Evolutionary conservation across 2,888 invertebrate species (phyloP).

Genomic region (Prenolepis imparis): DNA sequence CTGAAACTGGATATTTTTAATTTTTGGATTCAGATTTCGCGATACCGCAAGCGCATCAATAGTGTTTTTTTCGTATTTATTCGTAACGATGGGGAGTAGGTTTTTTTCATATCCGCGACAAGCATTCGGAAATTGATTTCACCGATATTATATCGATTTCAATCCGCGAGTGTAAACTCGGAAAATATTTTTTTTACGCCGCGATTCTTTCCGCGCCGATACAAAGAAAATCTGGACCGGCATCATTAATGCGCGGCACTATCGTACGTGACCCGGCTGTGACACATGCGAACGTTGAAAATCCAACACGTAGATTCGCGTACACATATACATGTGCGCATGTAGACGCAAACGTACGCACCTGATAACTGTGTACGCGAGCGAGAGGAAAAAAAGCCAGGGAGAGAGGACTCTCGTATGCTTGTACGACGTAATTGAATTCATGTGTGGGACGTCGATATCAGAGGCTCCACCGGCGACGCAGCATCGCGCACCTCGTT

Average conservation of each 20-base stretch:
- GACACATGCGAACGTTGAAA: slow-evolving; percentile 62
- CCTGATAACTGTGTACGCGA: not conserved
- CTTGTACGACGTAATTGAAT: slow-evolving; percentile 66
- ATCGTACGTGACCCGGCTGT: slow-evolving; percentile 65
- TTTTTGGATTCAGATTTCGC: not conserved
- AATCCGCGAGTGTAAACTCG: slow-evolving; percentile 42
- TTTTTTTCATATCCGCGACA: not conserved
- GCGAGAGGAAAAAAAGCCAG: slow-evolving; percentile 42
- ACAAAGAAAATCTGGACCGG: slow-evolving; percentile 18
- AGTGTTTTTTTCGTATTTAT: slow-evolving; percentile 1
- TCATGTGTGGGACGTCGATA: slow-evolving; percentile 67
- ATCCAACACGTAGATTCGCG: slow-evolving; percentile 50
- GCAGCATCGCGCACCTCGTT: slow-evolving; percentile 60
- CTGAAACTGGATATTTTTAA: not conserved
- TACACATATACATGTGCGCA: not conserved
- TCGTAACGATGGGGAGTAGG: not conserved
- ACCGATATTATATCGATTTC: slow-evolving; percentile 23
- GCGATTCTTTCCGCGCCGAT: slow-evolving; percentile 36
- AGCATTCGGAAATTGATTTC: slow-evolving; percentile 33
- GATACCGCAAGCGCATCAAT: no score
- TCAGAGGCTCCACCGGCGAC: slow-evolving; percentile 51
- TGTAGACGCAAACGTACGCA: not conserved
- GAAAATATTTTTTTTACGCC: slow-evolving; percentile 59
- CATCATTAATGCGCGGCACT: slow-evolving; percentile 44
- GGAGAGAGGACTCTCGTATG: slow-evolving; percentile 51